These are phyloP conservation scores for Brachynemurus nebulosus DNA, from an alignment of 2,888 invertebrate species.

Conservation along the genomic window DNA sequence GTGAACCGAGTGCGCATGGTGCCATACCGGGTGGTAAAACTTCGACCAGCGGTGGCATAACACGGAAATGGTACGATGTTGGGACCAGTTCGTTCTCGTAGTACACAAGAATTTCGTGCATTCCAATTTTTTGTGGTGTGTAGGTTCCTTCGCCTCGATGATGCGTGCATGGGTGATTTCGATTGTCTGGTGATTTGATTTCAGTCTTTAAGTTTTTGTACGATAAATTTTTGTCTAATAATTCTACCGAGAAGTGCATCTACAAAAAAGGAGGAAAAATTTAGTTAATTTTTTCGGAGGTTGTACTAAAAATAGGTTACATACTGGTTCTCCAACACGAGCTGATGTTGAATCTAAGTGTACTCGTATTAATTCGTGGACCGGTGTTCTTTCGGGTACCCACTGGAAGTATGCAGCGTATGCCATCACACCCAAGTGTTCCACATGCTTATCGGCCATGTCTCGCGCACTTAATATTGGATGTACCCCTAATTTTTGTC, in stretches of 20 bases:
- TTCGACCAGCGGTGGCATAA: conserved; percentile 72
- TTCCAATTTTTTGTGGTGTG: conserved; percentile 79
- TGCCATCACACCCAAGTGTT: conserved; percentile 95
- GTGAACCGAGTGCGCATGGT: conserved; percentile 86
- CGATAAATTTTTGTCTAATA: conserved; percentile 39
- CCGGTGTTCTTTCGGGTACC: conserved; percentile 69
- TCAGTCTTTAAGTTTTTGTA: conserved; percentile 28
- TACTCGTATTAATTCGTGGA: conserved; percentile 69
- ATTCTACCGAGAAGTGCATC: conserved; percentile 66
- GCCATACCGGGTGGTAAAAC: conserved; percentile 88
- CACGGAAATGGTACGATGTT: conserved; percentile 64
- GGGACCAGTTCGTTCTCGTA: conserved; percentile 39
- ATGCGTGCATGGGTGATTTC: conserved; percentile 39
- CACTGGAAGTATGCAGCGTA: conserved; percentile 88
- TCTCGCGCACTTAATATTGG: conserved; percentile 85
- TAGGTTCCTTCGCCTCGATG: conserved; percentile 69
- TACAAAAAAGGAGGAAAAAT: conserved; percentile 33
- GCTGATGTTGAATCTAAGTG: conserved; percentile 73
- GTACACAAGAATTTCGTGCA: conserved; percentile 65
- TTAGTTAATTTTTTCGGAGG: neutral
- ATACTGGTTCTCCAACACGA: conserved; percentile 72
- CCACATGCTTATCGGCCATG: conserved; percentile 88
- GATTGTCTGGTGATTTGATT: conserved; percentile 29
- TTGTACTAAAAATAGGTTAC: conserved; percentile 23
- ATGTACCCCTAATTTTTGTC: conserved; percentile 64